Conservation (phyloP, 2,797 vertebrate species). For the Phoebastria nigripes region DNA sequence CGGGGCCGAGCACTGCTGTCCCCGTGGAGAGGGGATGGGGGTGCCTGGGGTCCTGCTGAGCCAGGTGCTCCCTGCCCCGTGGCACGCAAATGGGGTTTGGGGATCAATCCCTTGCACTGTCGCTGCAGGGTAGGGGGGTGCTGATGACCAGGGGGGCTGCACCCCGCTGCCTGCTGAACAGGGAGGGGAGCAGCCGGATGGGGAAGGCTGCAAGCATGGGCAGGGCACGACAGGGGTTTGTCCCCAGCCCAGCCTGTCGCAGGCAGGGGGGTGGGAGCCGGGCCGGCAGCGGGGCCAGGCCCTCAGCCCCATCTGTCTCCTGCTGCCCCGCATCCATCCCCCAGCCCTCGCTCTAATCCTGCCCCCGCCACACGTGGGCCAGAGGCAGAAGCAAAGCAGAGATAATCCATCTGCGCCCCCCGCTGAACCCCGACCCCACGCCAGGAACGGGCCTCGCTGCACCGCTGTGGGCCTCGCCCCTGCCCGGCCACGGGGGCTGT, state of each 20-base stretch:
- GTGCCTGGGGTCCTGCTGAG: neutral
- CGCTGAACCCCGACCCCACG: accelerated
- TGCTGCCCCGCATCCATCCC: neutral
- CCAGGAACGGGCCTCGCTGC: accelerated
- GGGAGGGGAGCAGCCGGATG: neutral
- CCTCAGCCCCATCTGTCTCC: neutral
- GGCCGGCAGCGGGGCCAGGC: neutral
- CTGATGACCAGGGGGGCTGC: neutral
- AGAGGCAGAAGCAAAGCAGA: neutral
- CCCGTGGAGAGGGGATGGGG: neutral
- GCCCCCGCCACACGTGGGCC: accelerated
- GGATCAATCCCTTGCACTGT: accelerated
- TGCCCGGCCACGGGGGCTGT: accelerated
- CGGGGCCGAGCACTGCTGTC: accelerated
- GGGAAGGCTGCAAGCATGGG: neutral
- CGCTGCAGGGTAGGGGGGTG: neutral
- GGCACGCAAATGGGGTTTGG: accelerated
- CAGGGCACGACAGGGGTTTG: neutral
- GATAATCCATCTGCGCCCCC: neutral
- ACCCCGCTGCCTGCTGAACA: neutral
- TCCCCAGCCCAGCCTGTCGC: neutral
- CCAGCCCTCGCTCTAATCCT: constrained; percentile 6
- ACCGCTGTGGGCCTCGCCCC: accelerated
- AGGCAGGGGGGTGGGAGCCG: accelerated
- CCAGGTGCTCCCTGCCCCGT: accelerated